Evolutionary conservation across 2,797 vertebrate species (phyloP), one percentile per base, ranked within the genome.

Genomic region (Brachymystax lenok): DNA sequence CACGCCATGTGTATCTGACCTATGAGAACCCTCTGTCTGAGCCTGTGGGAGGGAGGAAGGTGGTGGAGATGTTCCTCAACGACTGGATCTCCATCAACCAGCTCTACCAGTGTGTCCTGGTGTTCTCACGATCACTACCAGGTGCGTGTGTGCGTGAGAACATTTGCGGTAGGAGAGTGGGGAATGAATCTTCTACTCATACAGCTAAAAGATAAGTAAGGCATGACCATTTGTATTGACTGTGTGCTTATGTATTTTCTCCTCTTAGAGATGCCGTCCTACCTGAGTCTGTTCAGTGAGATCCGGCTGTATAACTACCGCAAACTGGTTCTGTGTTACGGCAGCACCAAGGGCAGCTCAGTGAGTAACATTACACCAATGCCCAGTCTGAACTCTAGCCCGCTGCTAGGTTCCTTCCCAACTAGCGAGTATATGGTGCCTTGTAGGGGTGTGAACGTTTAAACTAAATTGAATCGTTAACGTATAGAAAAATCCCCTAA

Each of bases 51-150:
- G 98, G 98, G 59, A 95, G 96, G 77, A 99, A 99, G 90, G 97
- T 99, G 72, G 97, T 99, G 19, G 98, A 99, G 92, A 98, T 98
- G 96, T 99, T 99, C 85, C 96, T 99, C 3, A 99, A 98, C 50
- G 98, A 99, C 91, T 99, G 97, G 98, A 98, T 92, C 77, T 97
- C 97, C 80, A 97, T 99, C 59, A 98, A 96, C 85, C 95, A 96
- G 79, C 96, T 99, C 70, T 99, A 99, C 79, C 96, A 99, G 77
- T 99, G 98, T 91, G 97, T 99, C 80, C 91, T 99, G 88, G 96
- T 98, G 88, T 98, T 99, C 90, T 96, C 97, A 71, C 94, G 95
- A 28, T 92, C 96, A 73, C 90, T 98, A 83, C 94, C 97, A 99
- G 40, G 40, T 46, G 40, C 12, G 40, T 46, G 40, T 46, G 8